These are phyloP conservation scores for Neoseiulus cucumeris DNA, from an alignment of 1,140 invertebrate species.

Conservation along the genomic window DNA sequence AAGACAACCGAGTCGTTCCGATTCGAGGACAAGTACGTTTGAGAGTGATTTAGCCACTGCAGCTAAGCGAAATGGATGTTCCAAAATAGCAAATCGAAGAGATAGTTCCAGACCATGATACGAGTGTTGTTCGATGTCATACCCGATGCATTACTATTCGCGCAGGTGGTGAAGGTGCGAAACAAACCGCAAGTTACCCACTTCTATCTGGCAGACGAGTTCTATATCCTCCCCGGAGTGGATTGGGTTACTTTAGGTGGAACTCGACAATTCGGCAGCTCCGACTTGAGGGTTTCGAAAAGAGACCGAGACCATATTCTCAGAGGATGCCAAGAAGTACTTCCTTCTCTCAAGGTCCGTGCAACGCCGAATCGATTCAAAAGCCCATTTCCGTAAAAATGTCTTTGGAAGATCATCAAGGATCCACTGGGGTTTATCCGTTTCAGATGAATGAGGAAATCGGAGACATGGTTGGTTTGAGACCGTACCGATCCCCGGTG, in stretches of 20 bases:
- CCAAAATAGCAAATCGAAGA: no score
- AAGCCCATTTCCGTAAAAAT: no score
- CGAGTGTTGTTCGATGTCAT: not conserved
- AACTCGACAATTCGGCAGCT: constrained; percentile 44
- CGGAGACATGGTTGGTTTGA: constrained; percentile 45
- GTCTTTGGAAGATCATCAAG: no score
- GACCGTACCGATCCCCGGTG: constrained; percentile 52
- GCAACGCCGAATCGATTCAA: not conserved
- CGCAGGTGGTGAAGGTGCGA: constrained; percentile 14
- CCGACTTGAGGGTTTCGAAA: constrained; percentile 32
- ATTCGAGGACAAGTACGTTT: constrained; percentile 67
- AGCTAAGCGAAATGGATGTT: no score
- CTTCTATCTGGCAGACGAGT: not conserved
- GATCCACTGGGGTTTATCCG: no score
- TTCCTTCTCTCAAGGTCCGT: constrained; percentile 40
- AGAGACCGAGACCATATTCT: constrained; percentile 41
- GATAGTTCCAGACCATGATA: not conserved
- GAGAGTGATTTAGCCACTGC: no score
- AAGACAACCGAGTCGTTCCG: constrained; percentile 52
- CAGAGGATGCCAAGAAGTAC: constrained; percentile 36
- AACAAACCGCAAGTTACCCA: not conserved
- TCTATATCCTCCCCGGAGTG: constrained; percentile 22
- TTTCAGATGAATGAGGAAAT: constrained; percentile 29
- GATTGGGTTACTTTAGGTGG: constrained; percentile 49
- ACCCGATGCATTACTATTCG: constrained; percentile 9